Evolutionary conservation across 92 coral and sea anemone genomes (phyloP).

Genomic region (Porites lobata): DNA sequence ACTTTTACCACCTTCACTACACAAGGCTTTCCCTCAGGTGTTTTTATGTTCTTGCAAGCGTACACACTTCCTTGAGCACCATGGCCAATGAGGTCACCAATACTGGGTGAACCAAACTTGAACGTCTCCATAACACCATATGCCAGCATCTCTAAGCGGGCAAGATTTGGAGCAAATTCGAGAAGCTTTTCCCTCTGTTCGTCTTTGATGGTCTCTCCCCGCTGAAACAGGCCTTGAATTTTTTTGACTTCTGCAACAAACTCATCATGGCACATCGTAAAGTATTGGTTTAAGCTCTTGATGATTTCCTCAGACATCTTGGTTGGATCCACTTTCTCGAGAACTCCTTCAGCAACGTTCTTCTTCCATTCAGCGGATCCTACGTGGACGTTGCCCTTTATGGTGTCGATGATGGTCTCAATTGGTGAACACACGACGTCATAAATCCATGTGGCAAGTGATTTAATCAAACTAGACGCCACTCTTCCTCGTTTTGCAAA

Average conservation of each 20-base stretch:
- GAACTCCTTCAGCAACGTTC: constrained; percentile 37
- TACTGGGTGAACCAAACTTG: constrained; percentile 61
- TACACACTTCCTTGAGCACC: constrained; percentile 78
- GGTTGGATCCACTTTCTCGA: constrained; percentile 35
- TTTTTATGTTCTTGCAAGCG: constrained; percentile 63
- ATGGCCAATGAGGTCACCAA: constrained; percentile 66
- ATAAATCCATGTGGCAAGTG: constrained; percentile 5
- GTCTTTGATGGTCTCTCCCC: constrained; percentile 71
- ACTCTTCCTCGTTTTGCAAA: constrained; percentile 7
- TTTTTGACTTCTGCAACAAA: constrained; percentile 52
- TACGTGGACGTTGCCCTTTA: constrained; percentile 63
- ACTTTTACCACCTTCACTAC: constrained; percentile 73
- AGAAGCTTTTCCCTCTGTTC: constrained; percentile 57
- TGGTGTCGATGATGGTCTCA: neutral
- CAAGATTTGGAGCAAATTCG: constrained; percentile 69
- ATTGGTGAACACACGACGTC: constrained; percentile 4
- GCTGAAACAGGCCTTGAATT: constrained; percentile 48
- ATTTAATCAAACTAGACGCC: neutral
- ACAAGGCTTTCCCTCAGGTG: constrained; percentile 75
- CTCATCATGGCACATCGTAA: constrained; percentile 54
- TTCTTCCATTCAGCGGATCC: constrained; percentile 69
- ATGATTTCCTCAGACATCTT: constrained; percentile 39
- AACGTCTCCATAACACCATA: constrained; percentile 64
- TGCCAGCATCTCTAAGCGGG: constrained; percentile 76
- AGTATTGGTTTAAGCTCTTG: constrained; percentile 40